Evolutionary conservation across 2,113 vertebrate species (phyloP).

Genomic region (Ptilorrhoa leucosticta): DNA sequence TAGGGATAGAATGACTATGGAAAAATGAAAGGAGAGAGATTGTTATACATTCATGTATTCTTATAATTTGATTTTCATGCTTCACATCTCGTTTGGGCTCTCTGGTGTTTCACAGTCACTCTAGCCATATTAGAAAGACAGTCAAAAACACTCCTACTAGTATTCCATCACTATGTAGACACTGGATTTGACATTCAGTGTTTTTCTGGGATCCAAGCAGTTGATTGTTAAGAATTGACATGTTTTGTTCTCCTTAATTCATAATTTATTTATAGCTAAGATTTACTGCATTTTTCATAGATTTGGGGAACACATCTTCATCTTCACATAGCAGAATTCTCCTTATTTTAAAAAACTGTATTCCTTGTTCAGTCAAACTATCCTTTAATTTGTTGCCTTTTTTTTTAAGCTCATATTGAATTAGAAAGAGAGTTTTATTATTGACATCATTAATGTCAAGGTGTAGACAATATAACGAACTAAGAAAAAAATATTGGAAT

Average conservation of each 20-base stretch:
- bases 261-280: neutral
- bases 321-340: fast-evolving
- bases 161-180: neutral
- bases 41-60: neutral
- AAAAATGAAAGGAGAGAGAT: neutral
- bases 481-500: neutral
- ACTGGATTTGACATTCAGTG: neutral
- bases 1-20: neutral
- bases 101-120: neutral
- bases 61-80: neutral
- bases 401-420: neutral
- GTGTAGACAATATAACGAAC: neutral
- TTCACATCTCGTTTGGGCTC: neutral
- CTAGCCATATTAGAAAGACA: neutral
- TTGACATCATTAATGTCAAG: neutral
- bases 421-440: neutral
- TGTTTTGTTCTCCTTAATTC: neutral
- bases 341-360: neutral
- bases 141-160: neutral
- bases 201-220: neutral
- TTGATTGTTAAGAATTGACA: neutral
- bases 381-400: neutral
- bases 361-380: neutral
- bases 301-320: neutral
- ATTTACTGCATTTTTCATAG: neutral